These are phyloP conservation scores for Rhinoraja longicauda DNA, from an alignment of 2,797 vertebrate genomes.

Conservation along the genomic window DNA sequence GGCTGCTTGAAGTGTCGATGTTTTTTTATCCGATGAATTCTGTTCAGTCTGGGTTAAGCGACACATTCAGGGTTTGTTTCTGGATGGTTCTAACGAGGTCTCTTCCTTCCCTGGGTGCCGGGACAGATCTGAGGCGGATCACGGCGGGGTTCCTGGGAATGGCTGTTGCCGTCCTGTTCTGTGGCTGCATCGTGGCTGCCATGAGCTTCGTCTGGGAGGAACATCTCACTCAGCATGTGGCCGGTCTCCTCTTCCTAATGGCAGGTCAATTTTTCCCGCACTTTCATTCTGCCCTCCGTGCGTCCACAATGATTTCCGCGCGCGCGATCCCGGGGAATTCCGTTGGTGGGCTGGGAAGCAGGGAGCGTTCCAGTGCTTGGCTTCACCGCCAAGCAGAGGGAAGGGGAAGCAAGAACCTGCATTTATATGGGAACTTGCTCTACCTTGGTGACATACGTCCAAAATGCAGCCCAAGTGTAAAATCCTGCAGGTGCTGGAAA, in stretches of 20 bases:
- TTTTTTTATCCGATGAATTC: background rate
- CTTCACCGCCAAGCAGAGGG: background rate
- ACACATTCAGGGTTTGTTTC: constrained; percentile 3
- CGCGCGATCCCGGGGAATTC: background rate
- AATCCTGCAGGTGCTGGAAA: too few species aligned
- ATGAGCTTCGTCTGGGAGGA: constrained; percentile 81
- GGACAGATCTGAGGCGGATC: constrained; percentile 68
- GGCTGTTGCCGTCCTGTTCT: constrained; percentile 72
- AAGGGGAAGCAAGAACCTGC: background rate
- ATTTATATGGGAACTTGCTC: too few species aligned
- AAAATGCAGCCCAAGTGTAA: too few species aligned
- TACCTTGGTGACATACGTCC: background rate
- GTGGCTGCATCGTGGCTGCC: constrained; percentile 64
- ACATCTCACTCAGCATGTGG: constrained; percentile 72
- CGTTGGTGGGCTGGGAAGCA: too few species aligned
- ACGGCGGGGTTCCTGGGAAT: constrained; percentile 72
- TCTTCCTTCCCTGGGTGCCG: constrained; percentile 26
- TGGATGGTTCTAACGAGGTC: background rate
- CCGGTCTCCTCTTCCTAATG: constrained; percentile 77
- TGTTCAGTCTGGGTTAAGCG: background rate
- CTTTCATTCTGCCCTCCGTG: background rate
- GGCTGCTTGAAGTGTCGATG: too few species aligned
- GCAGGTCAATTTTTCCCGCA: constrained; percentile 58
- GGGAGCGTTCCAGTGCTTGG: background rate
- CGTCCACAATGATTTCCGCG: background rate